Conservation (phyloP, 1,140 invertebrate species). For the Lasaia peninsularis region DNA sequence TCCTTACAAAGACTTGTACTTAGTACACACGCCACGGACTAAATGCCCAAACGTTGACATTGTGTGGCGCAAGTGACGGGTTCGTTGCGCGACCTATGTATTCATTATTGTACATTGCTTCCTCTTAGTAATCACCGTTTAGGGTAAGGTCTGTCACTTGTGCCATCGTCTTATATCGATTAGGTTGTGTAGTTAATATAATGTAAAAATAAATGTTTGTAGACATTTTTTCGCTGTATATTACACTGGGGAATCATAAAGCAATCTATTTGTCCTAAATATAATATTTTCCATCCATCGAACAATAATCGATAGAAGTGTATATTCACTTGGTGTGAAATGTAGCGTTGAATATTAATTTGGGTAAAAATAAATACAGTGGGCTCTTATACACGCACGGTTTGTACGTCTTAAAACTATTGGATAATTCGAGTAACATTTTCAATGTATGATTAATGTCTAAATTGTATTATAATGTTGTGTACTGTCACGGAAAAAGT, state of each 20-base stretch:
- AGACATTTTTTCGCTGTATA: conserved; percentile 53
- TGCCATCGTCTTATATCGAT: conserved; percentile 48
- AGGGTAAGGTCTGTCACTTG: conserved; percentile 31
- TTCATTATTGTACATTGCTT: conserved; percentile 18
- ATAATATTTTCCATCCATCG: conserved; percentile 70
- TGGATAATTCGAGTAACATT: background rate
- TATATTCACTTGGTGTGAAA: conserved; percentile 33
- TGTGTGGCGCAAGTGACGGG: conserved; percentile 43
- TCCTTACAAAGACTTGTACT: conserved; percentile 73
- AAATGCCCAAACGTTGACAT: conserved; percentile 33
- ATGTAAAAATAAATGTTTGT: conserved; percentile 50
- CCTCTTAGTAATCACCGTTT: conserved; percentile 24
- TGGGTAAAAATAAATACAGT: conserved; percentile 1
- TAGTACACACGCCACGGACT: conserved; percentile 57
- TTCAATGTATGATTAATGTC: background rate
- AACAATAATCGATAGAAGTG: conserved; percentile 64
- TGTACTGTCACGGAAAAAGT: no score
- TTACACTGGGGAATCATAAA: conserved; percentile 44
- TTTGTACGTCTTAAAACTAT: background rate
- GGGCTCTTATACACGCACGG: conserved; percentile 1
- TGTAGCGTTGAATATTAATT: conserved; percentile 8
- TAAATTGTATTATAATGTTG: background rate
- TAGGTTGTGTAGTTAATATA: conserved; percentile 61
- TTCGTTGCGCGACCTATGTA: conserved; percentile 21
- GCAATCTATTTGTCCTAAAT: conserved; percentile 52